Conservation (phyloP, 1,140 invertebrate species). For the Diorhabda sublineata region DNA sequence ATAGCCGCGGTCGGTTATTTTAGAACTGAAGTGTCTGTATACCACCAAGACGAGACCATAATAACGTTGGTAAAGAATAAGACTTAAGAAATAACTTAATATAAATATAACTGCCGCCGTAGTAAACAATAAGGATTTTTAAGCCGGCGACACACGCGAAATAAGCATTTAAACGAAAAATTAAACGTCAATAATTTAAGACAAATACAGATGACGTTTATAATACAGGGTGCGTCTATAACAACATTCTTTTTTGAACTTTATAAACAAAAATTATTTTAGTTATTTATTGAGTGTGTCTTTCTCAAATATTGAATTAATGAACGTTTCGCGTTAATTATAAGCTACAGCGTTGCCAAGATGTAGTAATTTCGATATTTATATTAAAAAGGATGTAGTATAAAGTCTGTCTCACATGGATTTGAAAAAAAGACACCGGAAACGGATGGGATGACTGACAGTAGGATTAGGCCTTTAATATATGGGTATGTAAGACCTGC, state of each 20-base stretch:
- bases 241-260: too few species aligned
- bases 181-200: background rate
- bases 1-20: background rate
- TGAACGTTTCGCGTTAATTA: too few species aligned
- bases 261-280: too few species aligned
- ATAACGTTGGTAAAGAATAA: background rate
- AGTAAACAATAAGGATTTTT: background rate
- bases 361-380: too few species aligned
- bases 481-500: background rate
- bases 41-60: background rate
- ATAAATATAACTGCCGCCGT: background rate
- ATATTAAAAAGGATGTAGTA: too few species aligned
- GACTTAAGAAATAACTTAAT: background rate
- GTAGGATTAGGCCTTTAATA: background rate
- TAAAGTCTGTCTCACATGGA: conserved; percentile 7
- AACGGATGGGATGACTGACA: conserved; percentile 19
- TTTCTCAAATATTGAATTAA: too few species aligned
- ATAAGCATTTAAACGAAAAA: background rate
- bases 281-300: too few species aligned
- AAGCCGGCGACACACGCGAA: background rate
- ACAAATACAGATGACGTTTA: too few species aligned
- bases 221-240: too few species aligned
- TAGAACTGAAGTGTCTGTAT: background rate
- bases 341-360: too few species aligned
- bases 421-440: conserved; percentile 14